Percentiles rank a stretch among this genome's conserved stretches.
phyloP scores from a whole-genome alignment of 2,113 vertebrate species.

The Circaetus gallicus region DNA sequence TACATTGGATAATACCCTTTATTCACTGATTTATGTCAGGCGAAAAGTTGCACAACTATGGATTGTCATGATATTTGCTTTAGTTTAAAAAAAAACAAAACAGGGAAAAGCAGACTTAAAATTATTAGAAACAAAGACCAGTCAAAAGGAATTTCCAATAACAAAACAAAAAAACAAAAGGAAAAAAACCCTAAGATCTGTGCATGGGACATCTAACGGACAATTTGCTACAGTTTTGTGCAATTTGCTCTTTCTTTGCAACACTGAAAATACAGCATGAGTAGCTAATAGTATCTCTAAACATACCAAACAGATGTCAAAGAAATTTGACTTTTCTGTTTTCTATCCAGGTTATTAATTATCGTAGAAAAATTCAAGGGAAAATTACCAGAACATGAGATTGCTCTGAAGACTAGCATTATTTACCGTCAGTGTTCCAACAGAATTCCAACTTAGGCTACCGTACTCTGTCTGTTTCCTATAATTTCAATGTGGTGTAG shows the following conservation, averaged over 20 bases:
- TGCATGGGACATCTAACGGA: neutral
- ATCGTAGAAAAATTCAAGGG: neutral
- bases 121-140: neutral
- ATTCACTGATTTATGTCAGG: neutral
- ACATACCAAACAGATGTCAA: neutral
- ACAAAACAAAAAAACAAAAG: neutral
- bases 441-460: neutral
- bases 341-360: neutral
- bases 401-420: neutral
- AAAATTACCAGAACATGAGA: neutral
- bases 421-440: neutral
- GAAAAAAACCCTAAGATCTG: neutral
- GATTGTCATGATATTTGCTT: neutral
- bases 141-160: neutral
- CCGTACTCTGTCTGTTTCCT: neutral
- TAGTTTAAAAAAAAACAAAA: neutral
- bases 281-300: neutral
- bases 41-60: neutral
- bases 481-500: neutral
- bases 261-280: neutral
- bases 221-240: neutral
- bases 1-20: neutral
- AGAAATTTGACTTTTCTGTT: neutral
- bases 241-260: neutral
- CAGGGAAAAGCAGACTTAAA: neutral